Evolutionary conservation across 2,888 invertebrate genomes (phyloP), one percentile per base, ranked within the genome.

Genomic region (Caenorhabditis sp.): DNA sequence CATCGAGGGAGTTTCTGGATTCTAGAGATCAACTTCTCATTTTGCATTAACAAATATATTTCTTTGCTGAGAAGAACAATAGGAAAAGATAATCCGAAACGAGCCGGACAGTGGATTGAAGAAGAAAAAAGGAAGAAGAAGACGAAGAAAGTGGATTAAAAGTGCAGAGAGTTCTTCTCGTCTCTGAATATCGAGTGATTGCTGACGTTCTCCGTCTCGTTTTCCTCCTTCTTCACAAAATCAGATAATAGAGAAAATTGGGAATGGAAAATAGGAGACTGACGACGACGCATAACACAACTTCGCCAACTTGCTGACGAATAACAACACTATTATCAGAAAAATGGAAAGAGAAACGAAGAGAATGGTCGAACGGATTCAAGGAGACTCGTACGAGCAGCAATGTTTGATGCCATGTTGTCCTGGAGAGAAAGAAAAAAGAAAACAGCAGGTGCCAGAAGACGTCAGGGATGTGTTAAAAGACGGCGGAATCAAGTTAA

Each of bases 241-340:
- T 24, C 60, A 24, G 40, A 60, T 60, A 60, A 60, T 40, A 40
- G 60, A 24, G 60, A 35, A 60, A 40, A 60, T 60, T 60, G 60
- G 37, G 3, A 13, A 40, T 22, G 40, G 22, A 60, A 60, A 37
- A 60, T 22, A 37, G 40, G 40, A 60, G 22, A 22, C 58, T 35
- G 55, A n/a, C 55, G n/a, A n/a, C n/a, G n/a, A n/a, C n/a, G n/a
- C n/a, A n/a, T n/a, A n/a, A n/a, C 56, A 56, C 35, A 56, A 56
- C 56, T 32, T 15, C 32, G 32, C 28, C 56, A 28, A 28, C 28
- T 32, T 56, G 18, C 24, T 13, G 51, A 9, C 55, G 60, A 60
- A 60, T 60, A 60, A 60, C 60, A 60, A 37, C 40, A 60, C 40
- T 37, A 60, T 60, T 60, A 60, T 60, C 60, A 60, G 60, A 60